Evolutionary conservation across 2,797 vertebrate species (phyloP), one percentile per base, ranked within the genome.

Genomic region (Ctenosaura bakeri): DNA sequence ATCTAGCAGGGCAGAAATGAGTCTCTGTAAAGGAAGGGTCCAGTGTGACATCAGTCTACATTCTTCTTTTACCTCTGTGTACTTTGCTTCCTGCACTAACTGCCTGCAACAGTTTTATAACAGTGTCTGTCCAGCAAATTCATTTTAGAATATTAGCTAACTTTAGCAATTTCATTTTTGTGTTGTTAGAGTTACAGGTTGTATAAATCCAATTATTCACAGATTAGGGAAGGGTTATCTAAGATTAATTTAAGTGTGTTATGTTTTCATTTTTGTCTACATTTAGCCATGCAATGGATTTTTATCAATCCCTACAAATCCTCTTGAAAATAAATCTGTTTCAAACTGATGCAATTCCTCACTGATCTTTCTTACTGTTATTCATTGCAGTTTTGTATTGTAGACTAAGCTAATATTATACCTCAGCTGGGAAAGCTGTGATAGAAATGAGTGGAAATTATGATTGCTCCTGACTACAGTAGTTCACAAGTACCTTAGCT

Each of bases 181-280:
- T 29, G 4, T 77, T 89, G 66, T 42, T 80, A 54, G 42, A 79
- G 85, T 64, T 91, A 13, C 8, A 14, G 6, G 22, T 12, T 22
- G 80, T 71, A 5, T 79, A 77, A 76, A 80, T 86, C 54, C 69
- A n/a, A 80, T 64, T 78, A 83, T 77, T 0, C 4, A 22, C 66
- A 80, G 54, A 83, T 89, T n/a, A 20, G 81, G n/a, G 73, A 52
- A 83, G 59, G 73, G 9, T 14, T 50, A 77, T 87, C 81, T 73
- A 71, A 85, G 74, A 90, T 71, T 56, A 87, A 93, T 32, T 46
- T 62, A 85, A 71, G n/a, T 81, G 74, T 82, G 66, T 76, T 90
- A 14, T 38, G 22, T 82, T 87, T 62, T 24, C 79, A 26, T 12
- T 90, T 80, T 90, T 90, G 46, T 73, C 29, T 90, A 6, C 22